Evolutionary conservation across 1,140 invertebrate species (phyloP), one percentile per base, ranked within the genome.

Genomic region (Drosophila nebulosa): DNA sequence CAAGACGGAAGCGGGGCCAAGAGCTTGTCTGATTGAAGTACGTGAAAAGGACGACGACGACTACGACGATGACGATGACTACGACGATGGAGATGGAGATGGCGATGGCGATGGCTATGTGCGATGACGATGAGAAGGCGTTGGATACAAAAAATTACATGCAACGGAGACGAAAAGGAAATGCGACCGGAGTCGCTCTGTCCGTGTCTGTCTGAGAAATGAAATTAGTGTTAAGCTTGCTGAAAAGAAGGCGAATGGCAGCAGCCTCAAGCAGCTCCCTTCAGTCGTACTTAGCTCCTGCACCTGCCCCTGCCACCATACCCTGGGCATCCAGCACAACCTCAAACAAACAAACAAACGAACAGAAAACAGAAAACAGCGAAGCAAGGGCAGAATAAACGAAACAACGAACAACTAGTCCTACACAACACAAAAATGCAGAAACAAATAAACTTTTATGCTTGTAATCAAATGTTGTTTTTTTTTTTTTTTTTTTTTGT

Each of bases 391-490:
- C 9, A 30, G 7, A 30, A 55, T 16, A 42, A 35, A 42, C 24
- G 10, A 52, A 30, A 63, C 9, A 22, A 27, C 7, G 39, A 30
- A 63, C 9, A 22, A 27, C 7, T 21, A 14, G 30, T 32, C 62
- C 30, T 36, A 57, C 26, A 52, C 32, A 52, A 69, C 30, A 71
- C 24, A 26, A 50, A 55, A 39, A 46, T 46, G 22, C 46, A 64
- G 63, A 80, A 76, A 85, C 71, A 81, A 89, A 81, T 81, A 81
- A 85, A 89, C 74, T 85, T 89, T 89, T 89, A 89, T 85, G 85
- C 58, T 57, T 59, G 59, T 85, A 89, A 89, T 89, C 71, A 85
- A 84, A 89, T 89, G 80, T 71, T 78, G 4, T 6, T 32, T 36
- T n/a, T 69, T 71, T 75, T 6, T 32, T 32, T 36, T 36, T 71